Percentiles rank a stretch among this genome's conserved stretches.
Conservation (phyloP, 2,888 invertebrate genomes). For the Biston betularia region DNA sequence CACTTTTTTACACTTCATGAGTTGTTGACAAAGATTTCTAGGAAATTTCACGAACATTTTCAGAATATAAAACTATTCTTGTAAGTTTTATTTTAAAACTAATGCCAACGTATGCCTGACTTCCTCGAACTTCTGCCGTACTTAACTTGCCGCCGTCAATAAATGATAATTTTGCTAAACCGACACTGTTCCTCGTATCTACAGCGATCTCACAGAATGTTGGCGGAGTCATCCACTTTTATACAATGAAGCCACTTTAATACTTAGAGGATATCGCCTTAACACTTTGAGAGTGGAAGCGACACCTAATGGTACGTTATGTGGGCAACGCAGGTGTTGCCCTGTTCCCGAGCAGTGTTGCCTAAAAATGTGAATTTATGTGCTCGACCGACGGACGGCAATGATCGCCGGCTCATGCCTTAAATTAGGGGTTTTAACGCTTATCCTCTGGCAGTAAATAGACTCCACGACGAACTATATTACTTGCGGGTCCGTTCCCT, state of each 20-base stretch:
- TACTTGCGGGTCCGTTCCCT: constrained; percentile 65
- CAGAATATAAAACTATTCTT: no score
- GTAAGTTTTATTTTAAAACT: no score
- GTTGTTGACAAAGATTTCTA: constrained; percentile 3
- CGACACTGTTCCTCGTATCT: neutral
- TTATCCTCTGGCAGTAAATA: constrained; percentile 81
- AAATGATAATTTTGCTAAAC: neutral
- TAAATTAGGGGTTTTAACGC: constrained; percentile 83
- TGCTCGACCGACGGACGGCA: constrained; percentile 73
- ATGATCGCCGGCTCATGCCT: constrained; percentile 82
- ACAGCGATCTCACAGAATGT: constrained; percentile 15
- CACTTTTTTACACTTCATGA: constrained; percentile 8
- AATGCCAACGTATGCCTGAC: neutral
- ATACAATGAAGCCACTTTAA: constrained; percentile 33
- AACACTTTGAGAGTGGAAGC: constrained; percentile 57
- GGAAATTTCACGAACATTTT: neutral
- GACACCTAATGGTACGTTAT: constrained; percentile 71
- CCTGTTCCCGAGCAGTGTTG: constrained; percentile 61
- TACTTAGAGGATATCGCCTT: constrained; percentile 49
- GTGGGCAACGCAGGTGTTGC: constrained; percentile 73
- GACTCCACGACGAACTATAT: constrained; percentile 73
- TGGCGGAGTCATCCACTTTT: constrained; percentile 14
- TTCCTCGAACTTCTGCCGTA: neutral
- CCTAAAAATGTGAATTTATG: constrained; percentile 84
- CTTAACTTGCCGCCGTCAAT: neutral